phyloP scores from a whole-genome alignment of 2,113 vertebrate genomes.

The Mohoua ochrocephala region DNA sequence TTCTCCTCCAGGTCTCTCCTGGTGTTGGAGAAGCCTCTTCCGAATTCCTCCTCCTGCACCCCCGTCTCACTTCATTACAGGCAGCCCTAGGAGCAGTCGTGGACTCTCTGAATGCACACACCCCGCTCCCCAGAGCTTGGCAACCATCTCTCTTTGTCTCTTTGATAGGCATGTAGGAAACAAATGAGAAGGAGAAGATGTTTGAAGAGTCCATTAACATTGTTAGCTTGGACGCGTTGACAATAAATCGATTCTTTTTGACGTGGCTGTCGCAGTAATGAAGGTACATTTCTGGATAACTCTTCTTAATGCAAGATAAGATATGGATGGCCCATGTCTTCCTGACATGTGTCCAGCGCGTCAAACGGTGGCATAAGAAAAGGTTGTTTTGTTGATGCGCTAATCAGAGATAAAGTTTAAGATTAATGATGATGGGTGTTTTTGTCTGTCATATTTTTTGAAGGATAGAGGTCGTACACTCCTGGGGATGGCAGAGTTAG shows the following conservation, averaged over 20 bases:
- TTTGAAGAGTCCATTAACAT: conserved; percentile 76
- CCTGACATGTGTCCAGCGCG: conserved; percentile 71
- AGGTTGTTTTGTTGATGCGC: conserved; percentile 64
- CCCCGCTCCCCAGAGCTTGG: conserved; percentile 68
- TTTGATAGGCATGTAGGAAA: conserved; percentile 74
- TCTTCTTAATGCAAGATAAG: conserved; percentile 73
- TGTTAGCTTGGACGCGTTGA: conserved; percentile 69
- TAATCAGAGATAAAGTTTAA: conserved; percentile 65
- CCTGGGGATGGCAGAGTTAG: conserved; percentile 10
- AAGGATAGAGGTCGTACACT: background rate
- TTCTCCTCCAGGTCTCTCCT: background rate
- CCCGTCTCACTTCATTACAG: conserved; percentile 33
- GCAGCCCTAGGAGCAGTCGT: conserved; percentile 61
- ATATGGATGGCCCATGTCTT: conserved; percentile 68
- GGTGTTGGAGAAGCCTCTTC: background rate
- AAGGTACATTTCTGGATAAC: conserved; percentile 75
- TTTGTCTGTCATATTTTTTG: conserved; percentile 13
- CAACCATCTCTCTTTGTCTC: conserved; percentile 65
- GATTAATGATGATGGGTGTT: conserved; percentile 48
- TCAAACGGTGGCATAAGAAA: conserved; percentile 64
- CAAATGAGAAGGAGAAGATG: conserved; percentile 74
- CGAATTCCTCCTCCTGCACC: background rate
- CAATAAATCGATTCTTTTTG: conserved; percentile 79
- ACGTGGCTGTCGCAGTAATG: conserved; percentile 73
- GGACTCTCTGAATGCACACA: conserved; percentile 40